Conservation (phyloP, 2,888 invertebrate species). For the Agonopterix heracliana region DNA sequence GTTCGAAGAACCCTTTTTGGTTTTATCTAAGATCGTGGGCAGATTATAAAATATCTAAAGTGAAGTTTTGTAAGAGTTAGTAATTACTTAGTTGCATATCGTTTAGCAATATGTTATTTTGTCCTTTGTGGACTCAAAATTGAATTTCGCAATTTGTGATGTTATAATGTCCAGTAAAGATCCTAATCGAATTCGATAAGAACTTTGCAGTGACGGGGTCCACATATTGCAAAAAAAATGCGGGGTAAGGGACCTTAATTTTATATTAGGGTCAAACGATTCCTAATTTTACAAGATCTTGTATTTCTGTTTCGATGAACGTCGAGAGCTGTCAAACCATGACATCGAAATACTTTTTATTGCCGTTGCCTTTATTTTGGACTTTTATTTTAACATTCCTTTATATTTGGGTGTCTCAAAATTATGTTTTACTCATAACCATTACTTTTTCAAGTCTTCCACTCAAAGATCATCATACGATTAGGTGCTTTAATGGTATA, state of each 20-base stretch:
- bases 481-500: too few species aligned
- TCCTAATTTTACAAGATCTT: neutral
- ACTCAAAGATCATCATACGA: too few species aligned
- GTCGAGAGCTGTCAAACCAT: neutral
- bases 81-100: neutral
- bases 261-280: constrained; percentile 35
- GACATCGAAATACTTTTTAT: too few species aligned
- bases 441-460: too few species aligned
- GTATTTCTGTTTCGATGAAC: neutral
- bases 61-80: neutral
- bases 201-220: constrained; percentile 35
- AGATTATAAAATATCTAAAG: too few species aligned
- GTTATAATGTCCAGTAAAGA: constrained; percentile 36
- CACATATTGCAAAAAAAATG: constrained; percentile 28
- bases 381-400: too few species aligned
- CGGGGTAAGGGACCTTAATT: constrained; percentile 26
- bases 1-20: too few species aligned
- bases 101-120: neutral
- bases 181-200: constrained; percentile 36
- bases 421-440: too few species aligned
- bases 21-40: too few species aligned
- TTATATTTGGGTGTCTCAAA: too few species aligned
- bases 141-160: constrained; percentile 35
- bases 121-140: constrained; percentile 22
- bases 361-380: too few species aligned